These are phyloP conservation scores for Tenthredo mesomela DNA, from an alignment of 2,888 invertebrate genomes.

Conservation along the genomic window DNA sequence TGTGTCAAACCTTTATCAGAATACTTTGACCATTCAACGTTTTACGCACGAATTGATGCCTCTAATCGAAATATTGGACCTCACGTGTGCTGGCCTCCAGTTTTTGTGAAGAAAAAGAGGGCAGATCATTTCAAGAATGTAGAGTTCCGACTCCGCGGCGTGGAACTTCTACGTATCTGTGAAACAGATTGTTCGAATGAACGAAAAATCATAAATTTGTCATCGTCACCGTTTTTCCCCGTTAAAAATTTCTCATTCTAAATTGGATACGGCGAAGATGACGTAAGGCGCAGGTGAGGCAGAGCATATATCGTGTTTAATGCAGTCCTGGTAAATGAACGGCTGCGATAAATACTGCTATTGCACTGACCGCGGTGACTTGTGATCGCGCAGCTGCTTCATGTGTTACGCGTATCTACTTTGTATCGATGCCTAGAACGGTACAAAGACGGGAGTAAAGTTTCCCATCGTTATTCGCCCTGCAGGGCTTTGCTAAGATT, in stretches of 20 bases:
- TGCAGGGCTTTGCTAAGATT: constrained; percentile 8
- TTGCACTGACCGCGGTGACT: constrained; percentile 28
- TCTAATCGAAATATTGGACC: background rate
- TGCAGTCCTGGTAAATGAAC: constrained; percentile 13
- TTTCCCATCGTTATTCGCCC: constrained; percentile 69
- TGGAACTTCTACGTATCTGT: background rate
- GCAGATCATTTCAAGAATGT: background rate
- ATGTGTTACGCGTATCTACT: constrained; percentile 31
- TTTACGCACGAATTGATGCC: background rate
- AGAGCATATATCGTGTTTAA: background rate
- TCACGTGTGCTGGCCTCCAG: background rate
- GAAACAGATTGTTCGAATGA: background rate
- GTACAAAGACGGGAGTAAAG: constrained; percentile 57
- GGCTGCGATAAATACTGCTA: constrained; percentile 18
- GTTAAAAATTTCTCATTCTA: background rate
- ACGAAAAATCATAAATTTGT: background rate
- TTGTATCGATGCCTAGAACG: constrained; percentile 11
- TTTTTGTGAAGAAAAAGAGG: background rate
- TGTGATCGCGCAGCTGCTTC: constrained; percentile 46
- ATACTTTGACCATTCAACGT: background rate
- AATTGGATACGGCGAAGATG: background rate
- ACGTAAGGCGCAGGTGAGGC: constrained; percentile 30
- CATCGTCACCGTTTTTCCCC: background rate
- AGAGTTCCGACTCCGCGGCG: background rate
- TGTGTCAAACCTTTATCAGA: background rate